A percentile compares a stretch with the other conserved stretches of the same genome.
phyloP scores from a whole-genome alignment of 1,140 invertebrate genomes.

The Eupeodes corollae region DNA sequence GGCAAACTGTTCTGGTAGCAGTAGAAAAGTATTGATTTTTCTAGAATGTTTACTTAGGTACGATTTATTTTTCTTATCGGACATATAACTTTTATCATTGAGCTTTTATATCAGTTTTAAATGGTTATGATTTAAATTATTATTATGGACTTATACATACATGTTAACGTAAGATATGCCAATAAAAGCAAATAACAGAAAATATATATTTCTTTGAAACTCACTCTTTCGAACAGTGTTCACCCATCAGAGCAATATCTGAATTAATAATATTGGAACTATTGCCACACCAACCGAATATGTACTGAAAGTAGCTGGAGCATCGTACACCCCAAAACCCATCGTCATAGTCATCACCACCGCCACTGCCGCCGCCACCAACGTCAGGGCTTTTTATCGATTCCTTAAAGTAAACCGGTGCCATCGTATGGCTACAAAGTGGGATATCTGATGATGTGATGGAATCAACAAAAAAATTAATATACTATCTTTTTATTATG shows the following conservation, averaged over 20 bases:
- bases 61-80: background rate
- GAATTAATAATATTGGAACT: background rate
- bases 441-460: constrained; percentile 17
- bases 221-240: background rate
- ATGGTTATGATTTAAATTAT: background rate
- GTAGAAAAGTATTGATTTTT: background rate
- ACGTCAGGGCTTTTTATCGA: constrained; percentile 36
- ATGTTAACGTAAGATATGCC: no score
- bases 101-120: background rate
- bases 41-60: background rate
- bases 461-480: constrained; percentile 9
- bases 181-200: background rate
- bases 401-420: constrained; percentile 44
- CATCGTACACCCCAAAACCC: background rate
- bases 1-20: no score
- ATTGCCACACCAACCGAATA: background rate
- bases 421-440: constrained; percentile 42
- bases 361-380: no score
- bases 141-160: background rate
- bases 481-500: background rate
- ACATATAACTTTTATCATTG: background rate
- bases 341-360: background rate
- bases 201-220: background rate
- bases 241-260: background rate
- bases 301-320: background rate